Conservation (phyloP, 2,888 invertebrate species). For the Glyphotaelius pellucidus region DNA sequence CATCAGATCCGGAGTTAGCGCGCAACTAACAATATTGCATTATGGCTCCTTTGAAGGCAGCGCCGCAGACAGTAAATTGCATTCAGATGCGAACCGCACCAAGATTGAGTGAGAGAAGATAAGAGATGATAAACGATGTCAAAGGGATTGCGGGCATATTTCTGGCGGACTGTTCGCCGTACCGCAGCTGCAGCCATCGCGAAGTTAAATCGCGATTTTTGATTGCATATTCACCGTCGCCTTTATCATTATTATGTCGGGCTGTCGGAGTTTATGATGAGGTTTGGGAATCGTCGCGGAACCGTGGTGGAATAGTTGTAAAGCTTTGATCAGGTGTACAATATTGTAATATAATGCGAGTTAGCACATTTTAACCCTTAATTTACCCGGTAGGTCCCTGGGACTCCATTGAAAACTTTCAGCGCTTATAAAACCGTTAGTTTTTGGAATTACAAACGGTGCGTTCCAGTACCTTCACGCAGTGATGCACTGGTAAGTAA, state of each 20-base stretch:
- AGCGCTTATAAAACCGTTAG: too few relatives aligned
- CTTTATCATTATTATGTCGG: background rate
- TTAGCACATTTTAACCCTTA: too few relatives aligned
- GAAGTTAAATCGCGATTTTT: background rate
- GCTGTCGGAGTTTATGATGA: background rate
- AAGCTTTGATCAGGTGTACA: background rate
- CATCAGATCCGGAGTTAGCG: constrained; percentile 14
- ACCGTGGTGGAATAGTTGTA: background rate
- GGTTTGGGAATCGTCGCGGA: background rate
- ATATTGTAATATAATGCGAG: background rate
- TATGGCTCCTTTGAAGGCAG: constrained; percentile 32
- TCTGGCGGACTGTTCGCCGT: background rate
- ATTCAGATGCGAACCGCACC: constrained; percentile 62
- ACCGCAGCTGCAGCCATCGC: background rate
- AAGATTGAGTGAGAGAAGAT: constrained; percentile 62
- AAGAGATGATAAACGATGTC: constrained; percentile 54
- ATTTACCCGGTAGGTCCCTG: too few relatives aligned
- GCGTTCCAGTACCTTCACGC: too few relatives aligned
- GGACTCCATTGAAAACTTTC: too few relatives aligned
- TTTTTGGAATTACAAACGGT: too few relatives aligned
- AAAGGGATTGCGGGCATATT: constrained; percentile 50
- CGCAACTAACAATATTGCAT: constrained; percentile 37
- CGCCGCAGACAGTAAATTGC: constrained; percentile 45
- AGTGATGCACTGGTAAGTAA: too few relatives aligned
- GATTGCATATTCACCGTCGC: background rate